Conservation (phyloP, 2,888 invertebrate genomes). For the Drosophila testacea region DNA sequence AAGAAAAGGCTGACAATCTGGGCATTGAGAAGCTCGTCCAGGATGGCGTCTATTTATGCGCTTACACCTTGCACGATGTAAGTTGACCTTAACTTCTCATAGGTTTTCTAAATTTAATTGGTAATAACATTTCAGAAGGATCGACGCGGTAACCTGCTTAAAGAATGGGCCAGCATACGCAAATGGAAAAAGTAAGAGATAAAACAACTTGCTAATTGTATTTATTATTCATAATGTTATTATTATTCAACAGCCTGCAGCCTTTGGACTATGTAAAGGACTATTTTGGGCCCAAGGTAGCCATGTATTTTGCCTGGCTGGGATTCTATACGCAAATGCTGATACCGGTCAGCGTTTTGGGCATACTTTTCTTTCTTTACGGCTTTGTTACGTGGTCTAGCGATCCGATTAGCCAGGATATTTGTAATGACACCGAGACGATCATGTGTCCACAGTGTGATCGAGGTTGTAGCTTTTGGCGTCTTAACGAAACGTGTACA, state of each 20-base stretch:
- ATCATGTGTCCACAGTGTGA: conserved; percentile 94
- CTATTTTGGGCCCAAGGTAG: conserved; percentile 91
- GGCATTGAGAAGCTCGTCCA: conserved; percentile 89
- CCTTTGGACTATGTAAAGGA: conserved; percentile 92
- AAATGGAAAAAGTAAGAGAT: conserved; percentile 88
- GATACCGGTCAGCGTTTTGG: conserved; percentile 90
- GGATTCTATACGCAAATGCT: conserved; percentile 94
- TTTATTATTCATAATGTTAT: background rate
- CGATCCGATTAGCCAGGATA: conserved; percentile 87
- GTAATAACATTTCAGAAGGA: conserved; percentile 29
- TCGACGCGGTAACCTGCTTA: conserved; percentile 84
- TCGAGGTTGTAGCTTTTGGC: conserved; percentile 90
- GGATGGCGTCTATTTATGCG: conserved; percentile 89
- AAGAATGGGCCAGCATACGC: conserved; percentile 90
- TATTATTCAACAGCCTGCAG: conserved; percentile 85
- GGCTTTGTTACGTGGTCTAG: conserved; percentile 86
- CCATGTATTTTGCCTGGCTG: conserved; percentile 93
- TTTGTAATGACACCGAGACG: conserved; percentile 87
- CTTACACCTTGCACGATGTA: conserved; percentile 92
- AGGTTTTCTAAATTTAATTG: background rate
- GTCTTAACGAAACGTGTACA: conserved; percentile 89
- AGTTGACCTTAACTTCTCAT: conserved; percentile 70
- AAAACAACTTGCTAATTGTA: background rate
- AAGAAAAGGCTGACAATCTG: conserved; percentile 84
- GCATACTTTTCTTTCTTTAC: conserved; percentile 89